Percentiles rank a stretch among this genome's conserved stretches.
phyloP scores from a whole-genome alignment of 1,140 invertebrate species.

The Musca vetustissima region DNA sequence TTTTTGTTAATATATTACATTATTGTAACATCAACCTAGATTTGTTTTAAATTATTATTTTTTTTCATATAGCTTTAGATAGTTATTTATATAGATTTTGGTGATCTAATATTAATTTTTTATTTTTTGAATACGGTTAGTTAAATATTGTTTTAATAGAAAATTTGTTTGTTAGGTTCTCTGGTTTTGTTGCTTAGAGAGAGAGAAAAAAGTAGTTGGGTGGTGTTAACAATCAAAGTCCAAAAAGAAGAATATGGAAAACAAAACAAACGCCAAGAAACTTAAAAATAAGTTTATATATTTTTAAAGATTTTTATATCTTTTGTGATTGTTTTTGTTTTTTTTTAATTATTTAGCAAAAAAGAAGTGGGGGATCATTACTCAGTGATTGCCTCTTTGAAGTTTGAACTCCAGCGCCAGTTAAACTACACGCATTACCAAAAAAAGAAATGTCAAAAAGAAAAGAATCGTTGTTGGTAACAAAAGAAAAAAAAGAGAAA shows the following conservation, averaged over 20 bases:
- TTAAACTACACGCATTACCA: slow-evolving; percentile 69
- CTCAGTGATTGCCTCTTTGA: slow-evolving; percentile 88
- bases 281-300: neutral
- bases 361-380: slow-evolving; percentile 54
- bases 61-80: neutral
- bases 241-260: too few relatives aligned
- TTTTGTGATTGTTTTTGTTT: too few relatives aligned
- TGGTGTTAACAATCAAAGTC: too few relatives aligned
- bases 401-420: slow-evolving; percentile 93
- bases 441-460: slow-evolving; percentile 39
- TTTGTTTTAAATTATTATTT: slow-evolving; percentile 18
- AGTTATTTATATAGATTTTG: neutral
- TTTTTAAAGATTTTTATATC: slow-evolving; percentile 16
- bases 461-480: too few relatives aligned
- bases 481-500: too few relatives aligned
- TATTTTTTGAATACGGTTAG: neutral
- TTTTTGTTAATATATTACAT: slow-evolving; percentile 30
- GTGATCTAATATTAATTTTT: slow-evolving; percentile 6
- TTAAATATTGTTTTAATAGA: neutral
- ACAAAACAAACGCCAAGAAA: too few relatives aligned
- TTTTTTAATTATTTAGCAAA: slow-evolving; percentile 20
- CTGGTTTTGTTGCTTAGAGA: too few relatives aligned
- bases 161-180: too few relatives aligned
- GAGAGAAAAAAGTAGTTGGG: too few relatives aligned
- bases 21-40: slow-evolving; percentile 32